Conservation (phyloP, 2,888 invertebrate genomes). For the Ochropleura leucogaster region DNA sequence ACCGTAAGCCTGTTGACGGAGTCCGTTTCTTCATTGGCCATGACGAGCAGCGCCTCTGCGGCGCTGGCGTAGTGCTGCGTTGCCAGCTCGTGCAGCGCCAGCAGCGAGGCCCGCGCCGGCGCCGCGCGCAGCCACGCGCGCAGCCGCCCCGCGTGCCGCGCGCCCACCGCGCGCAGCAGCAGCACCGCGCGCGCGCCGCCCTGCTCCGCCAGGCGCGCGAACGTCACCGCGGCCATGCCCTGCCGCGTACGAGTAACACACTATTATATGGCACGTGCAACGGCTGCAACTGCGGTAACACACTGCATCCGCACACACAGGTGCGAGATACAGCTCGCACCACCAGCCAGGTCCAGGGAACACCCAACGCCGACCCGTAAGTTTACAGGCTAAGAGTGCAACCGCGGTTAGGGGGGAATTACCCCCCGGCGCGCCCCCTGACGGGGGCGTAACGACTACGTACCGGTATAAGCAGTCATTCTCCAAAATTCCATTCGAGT, state of each 20-base stretch:
- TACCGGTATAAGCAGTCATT: too few species aligned
- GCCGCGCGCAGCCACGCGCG: slow-evolving; percentile 59
- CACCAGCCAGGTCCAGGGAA: too few species aligned
- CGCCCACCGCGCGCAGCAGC: slow-evolving; percentile 56
- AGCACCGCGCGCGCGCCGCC: slow-evolving; percentile 43
- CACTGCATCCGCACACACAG: too few species aligned
- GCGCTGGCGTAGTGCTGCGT: slow-evolving; percentile 52
- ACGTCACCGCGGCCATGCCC: slow-evolving; percentile 79
- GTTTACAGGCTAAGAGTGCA: too few species aligned
- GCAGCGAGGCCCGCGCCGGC: slow-evolving; percentile 55
- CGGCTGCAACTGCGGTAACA: background rate
- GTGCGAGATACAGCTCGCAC: too few species aligned
- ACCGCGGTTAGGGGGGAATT: too few species aligned
- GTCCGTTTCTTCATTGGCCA: slow-evolving; percentile 89
- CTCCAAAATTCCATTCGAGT: too few species aligned
- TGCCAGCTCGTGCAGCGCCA: slow-evolving; percentile 68
- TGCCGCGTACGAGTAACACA: slow-evolving; percentile 43
- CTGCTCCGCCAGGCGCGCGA: slow-evolving; percentile 72
- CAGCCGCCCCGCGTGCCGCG: slow-evolving; percentile 53
- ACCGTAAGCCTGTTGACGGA: slow-evolving; percentile 93
- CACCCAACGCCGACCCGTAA: too few species aligned
- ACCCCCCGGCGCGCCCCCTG: too few species aligned
- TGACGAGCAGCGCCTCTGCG: slow-evolving; percentile 85
- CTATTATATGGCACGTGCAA: too few species aligned
- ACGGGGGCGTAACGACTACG: too few species aligned